Percentiles rank a stretch among this genome's conserved stretches.
Conservation (phyloP, 2,113 vertebrate genomes). For the Cnemophilus loriae region DNA sequence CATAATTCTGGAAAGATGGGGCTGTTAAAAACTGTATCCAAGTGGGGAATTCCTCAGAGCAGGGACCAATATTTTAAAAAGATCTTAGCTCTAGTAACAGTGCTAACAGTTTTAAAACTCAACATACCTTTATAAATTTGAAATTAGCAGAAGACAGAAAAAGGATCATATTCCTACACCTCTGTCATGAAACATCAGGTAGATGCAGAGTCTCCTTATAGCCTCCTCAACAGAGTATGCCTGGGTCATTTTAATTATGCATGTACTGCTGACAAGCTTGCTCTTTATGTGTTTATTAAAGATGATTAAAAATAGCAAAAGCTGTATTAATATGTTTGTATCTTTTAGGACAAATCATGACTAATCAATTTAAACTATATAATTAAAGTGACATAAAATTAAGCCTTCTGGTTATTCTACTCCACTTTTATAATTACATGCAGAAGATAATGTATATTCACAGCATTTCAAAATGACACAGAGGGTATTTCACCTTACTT, state of each 20-base stretch:
- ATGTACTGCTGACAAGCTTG: constrained; percentile 1
- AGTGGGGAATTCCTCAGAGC: not conserved
- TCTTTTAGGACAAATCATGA: not conserved
- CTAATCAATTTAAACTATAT: not conserved
- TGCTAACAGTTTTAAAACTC: not conserved
- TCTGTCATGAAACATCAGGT: not conserved
- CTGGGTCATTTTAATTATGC: constrained; percentile 10
- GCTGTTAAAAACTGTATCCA: not conserved
- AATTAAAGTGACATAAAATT: not conserved
- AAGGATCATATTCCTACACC: constrained; percentile 6
- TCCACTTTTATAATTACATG: not conserved
- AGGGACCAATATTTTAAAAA: not conserved
- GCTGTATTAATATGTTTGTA: not conserved
- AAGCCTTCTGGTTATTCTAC: not conserved
- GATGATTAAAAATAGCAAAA: not conserved
- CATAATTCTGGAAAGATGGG: not conserved
- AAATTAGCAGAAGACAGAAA: not conserved
- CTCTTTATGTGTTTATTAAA: constrained; percentile 3
- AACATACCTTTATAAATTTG: constrained; percentile 1
- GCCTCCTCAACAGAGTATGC: not conserved
- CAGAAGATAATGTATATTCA: not conserved
- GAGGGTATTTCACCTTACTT: not conserved
- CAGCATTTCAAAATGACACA: not conserved
- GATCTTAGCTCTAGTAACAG: not conserved
- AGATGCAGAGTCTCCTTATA: not conserved